phyloP scores from a whole-genome alignment of 2,113 vertebrate species.

The Azemiops feae region DNA sequence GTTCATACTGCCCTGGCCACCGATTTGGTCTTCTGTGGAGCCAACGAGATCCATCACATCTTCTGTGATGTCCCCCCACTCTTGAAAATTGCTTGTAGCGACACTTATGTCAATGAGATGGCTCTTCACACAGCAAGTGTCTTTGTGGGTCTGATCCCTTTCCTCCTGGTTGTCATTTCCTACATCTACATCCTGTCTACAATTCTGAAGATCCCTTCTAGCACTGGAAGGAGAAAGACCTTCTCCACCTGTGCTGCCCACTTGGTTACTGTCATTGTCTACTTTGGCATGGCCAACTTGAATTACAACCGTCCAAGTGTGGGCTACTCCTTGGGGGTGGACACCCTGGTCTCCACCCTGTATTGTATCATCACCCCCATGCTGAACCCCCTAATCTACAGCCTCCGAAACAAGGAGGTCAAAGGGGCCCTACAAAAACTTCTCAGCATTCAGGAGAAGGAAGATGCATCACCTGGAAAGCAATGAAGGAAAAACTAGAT shows the following conservation, averaged over 20 bases:
- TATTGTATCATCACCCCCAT: background rate
- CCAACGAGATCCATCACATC: conserved; percentile 45
- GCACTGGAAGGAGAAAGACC: background rate
- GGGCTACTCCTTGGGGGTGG: background rate
- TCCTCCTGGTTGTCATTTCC: conserved; percentile 28
- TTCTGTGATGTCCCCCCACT: conserved; percentile 45
- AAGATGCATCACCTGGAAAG: background rate
- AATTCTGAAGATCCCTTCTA: conserved; percentile 15
- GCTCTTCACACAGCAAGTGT: background rate
- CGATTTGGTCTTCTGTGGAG: conserved; percentile 32
- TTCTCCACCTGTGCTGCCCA: conserved; percentile 14
- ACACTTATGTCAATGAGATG: conserved; percentile 8
- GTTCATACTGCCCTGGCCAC: conserved; percentile 36
- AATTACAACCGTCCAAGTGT: background rate
- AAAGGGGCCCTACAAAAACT: background rate
- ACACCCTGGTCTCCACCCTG: background rate
- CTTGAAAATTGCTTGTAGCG: conserved; percentile 35
- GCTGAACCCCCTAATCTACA: conserved; percentile 16
- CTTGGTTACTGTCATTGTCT: background rate
- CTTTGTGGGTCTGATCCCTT: conserved; percentile 13
- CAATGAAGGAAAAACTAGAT: background rate
- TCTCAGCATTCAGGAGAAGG: background rate
- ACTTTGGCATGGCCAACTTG: background rate
- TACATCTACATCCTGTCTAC: conserved; percentile 32
- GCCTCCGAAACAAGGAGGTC: conserved; percentile 14